Base-by-base conservation (phyloP, 2,888 invertebrate species). In the Drosophila buzzatii region DNA sequence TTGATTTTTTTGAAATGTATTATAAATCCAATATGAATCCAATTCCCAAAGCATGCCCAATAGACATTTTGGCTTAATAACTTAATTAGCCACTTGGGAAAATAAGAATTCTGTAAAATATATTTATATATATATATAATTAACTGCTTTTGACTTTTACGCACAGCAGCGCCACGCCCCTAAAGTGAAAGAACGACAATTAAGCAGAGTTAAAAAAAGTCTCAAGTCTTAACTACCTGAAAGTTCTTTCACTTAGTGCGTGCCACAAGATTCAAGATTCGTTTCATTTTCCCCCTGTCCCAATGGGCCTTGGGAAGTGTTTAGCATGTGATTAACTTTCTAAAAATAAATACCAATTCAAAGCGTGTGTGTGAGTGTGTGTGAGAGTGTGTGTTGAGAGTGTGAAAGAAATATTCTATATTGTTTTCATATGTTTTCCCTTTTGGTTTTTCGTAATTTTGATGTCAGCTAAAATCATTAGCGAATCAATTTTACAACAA, bases 401-500 rank as follows among this genome's bases (percentile, higher is more conserved):
- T 20, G 57, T n/a, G 33, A 39, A 10, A 16, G 16, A 44, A 12
- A 42, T 16, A 33, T 44, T 44, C 41, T 44, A 33, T 35, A 42
- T 42, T 7, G 44, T 16, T 35, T 51, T 51, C 51, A 35, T 35
- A 4, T 27, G 23, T 51, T 45, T 53, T 39, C 18, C 45, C 61
- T 73, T 67, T 70, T n/a, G 62, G 27, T 31, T 51, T 52, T 37
- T 37, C 60, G 49, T 51, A 61, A 84, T 87, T 52, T 37, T 61
- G 73, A 76, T 82, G 80, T 64, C 83, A 87, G 39, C 49, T 61
- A 53, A 73, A 84, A 74, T 74, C 76, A 84, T 89, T 86, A 81
- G 72, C 85, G 71, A 72, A 86, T 76, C 82, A 81, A 86, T 85
- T 86, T 66, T 27, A 68, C 69, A 77, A 70, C 86, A 80, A 85